phyloP scores from a whole-genome alignment of 2,888 invertebrate genomes.

The Nebria salina region DNA sequence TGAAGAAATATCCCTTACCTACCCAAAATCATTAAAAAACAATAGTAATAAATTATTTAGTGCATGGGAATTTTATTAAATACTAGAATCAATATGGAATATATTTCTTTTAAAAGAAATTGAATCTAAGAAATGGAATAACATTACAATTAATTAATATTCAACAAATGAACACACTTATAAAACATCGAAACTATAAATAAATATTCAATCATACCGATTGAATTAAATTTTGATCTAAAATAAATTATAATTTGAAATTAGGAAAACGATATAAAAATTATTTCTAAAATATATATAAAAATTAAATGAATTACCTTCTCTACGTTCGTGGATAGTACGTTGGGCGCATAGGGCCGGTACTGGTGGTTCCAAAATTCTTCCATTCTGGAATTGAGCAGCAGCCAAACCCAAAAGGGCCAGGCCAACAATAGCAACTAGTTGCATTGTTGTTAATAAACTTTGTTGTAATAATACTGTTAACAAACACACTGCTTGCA shows the following conservation, averaged over 20 bases:
- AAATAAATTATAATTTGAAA: neutral
- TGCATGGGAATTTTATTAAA: too few relatives aligned
- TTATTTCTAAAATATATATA: neutral
- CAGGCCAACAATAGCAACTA: conserved; percentile 56
- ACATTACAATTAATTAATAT: too few relatives aligned
- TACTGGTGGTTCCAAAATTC: conserved; percentile 81
- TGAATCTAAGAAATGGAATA: too few relatives aligned
- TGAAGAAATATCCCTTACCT: conserved; percentile 86
- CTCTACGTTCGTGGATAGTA: conserved; percentile 75
- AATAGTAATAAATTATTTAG: neutral
- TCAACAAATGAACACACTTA: too few relatives aligned
- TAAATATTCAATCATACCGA: too few relatives aligned
- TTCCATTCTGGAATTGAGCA: conserved; percentile 80
- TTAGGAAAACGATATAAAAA: neutral
- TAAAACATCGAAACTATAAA: too few relatives aligned
- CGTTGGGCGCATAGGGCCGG: conserved; percentile 80
- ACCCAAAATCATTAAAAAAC: conserved; percentile 26
- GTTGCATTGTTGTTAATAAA: conserved; percentile 47
- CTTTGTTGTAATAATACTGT: conserved; percentile 24
- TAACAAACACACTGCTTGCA: conserved; percentile 8
- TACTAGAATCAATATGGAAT: too few relatives aligned
- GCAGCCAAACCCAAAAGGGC: conserved; percentile 63
- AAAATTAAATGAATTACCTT: conserved; percentile 68
- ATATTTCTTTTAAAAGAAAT: too few relatives aligned
- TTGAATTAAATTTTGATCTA: too few relatives aligned